A percentile compares a stretch with the other conserved stretches of the same genome.
Evolutionary conservation across 2,888 invertebrate genomes (phyloP).

Genomic region (Tubulanus polymorphus): DNA sequence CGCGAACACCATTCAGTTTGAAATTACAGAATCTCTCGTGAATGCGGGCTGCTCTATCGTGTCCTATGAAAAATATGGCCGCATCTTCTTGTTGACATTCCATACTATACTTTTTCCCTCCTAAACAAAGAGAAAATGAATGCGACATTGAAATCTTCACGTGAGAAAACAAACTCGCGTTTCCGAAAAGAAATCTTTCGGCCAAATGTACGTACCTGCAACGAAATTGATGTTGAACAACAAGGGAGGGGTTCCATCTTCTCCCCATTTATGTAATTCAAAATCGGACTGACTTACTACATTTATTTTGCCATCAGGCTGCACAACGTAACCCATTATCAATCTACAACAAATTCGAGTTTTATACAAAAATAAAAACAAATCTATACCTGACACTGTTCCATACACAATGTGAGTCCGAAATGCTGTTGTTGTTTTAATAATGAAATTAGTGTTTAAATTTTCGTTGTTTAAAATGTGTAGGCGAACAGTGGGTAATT

Average conservation of each 20-base stretch:
- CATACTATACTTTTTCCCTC: constrained; percentile 28
- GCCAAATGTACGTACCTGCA: constrained; percentile 29
- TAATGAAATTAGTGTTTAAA: too few relatives aligned
- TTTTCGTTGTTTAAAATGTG: too few relatives aligned
- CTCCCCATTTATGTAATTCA: constrained; percentile 39
- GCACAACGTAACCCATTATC: constrained; percentile 44
- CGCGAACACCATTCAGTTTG: constrained; percentile 35
- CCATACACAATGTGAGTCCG: too few relatives aligned
- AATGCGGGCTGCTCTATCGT: constrained; percentile 40
- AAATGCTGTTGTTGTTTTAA: too few relatives aligned
- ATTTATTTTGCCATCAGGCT: constrained; percentile 41
- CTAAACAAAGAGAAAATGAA: constrained; percentile 19
- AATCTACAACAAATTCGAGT: constrained; percentile 27
- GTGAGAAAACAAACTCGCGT: neutral
- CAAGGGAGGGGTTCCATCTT: constrained; percentile 38
- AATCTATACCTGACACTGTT: too few relatives aligned
- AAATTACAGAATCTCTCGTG: constrained; percentile 39
- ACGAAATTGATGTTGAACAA: constrained; percentile 34
- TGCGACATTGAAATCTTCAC: neutral
- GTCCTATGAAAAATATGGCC: constrained; percentile 36
- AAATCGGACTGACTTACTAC: constrained; percentile 37
- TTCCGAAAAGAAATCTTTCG: neutral
- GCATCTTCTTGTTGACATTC: constrained; percentile 26
- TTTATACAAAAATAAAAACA: neutral
- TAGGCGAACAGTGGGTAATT: too few relatives aligned